Evolutionary conservation across 2,797 vertebrate genomes (phyloP), one percentile per base, ranked within the genome.

Genomic region (Clamator glandarius): DNA sequence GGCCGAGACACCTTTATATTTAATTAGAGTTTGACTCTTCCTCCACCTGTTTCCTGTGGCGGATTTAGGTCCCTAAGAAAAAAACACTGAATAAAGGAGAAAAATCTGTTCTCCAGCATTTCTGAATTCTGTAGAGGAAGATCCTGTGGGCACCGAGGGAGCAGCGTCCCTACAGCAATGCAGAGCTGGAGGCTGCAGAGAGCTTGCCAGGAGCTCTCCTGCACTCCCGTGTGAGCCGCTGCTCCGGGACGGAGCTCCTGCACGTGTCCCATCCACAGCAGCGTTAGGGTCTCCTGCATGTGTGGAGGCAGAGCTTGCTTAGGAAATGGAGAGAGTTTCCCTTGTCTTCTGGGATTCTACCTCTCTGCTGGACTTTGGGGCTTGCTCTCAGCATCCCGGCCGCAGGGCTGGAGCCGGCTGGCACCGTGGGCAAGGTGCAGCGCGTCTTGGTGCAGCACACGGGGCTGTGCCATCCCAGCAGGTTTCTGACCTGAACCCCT

Each of bases 401-500:
- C 8, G 62, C 2, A 4, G 48, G 29, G 72, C 50, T 12, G 59
- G 44, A 31, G 44, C 44, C 0, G 8, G 35, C 29, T 2, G 7
- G 66, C 26, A 15, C 13, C 3, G 11, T 2, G 1, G 77, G 17
- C 54, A 2, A 8, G 1, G 8, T 6, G 54, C 74, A 24, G 21
- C 2, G 2, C 7, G 57, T 31, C 41, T 48, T 5, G 31, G 23
- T 28, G 24, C n/a, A 4, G 5, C 25, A 0, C n/a, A 2, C 9
- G 0, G 3, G 29, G 6, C 3, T 6, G 3, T 2, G 20, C 0
- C 1, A 2, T 2, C 7, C 39, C 54, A 31, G 75, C 0, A 0
- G 28, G 28, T 23, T 36, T 59, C 61, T 21, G 64, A 18, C 6
- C 73, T 1, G 59, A 52, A 19, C 3, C 23, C 64, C 41, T 4